Evolutionary conservation across 2,888 invertebrate species (phyloP).

Genomic region (Neoscelio sp.): DNA sequence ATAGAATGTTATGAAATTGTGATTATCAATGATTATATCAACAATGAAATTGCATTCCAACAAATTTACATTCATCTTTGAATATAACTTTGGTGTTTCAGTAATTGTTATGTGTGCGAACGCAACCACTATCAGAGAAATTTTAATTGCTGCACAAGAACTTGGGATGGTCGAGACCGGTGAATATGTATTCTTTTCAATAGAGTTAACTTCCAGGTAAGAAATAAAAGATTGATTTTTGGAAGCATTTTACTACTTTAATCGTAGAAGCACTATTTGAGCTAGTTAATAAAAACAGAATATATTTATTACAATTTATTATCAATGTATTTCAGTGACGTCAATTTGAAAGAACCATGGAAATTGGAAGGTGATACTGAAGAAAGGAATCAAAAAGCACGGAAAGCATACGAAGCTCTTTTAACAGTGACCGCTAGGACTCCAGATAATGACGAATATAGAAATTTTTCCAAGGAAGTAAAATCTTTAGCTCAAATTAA

Average conservation of each 20-base stretch:
- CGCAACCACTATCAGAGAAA: constrained; percentile 93
- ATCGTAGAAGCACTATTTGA: neutral
- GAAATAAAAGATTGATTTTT: constrained; percentile 74
- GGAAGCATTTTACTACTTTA: too few species aligned
- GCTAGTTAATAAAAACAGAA: neutral
- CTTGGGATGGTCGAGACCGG: constrained; percentile 98
- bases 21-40: too few species aligned
- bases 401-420: constrained; percentile 93
- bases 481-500: constrained; percentile 87
- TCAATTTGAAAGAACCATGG: constrained; percentile 91
- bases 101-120: constrained; percentile 98
- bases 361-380: constrained; percentile 90
- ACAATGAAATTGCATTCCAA: too few species aligned
- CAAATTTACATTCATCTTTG: too few species aligned
- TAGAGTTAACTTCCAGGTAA: constrained; percentile 98
- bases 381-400: constrained; percentile 92
- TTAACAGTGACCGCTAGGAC: constrained; percentile 94
- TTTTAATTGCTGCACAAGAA: constrained; percentile 96
- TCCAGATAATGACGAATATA: constrained; percentile 90
- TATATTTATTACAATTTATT: neutral
- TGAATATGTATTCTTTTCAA: constrained; percentile 99
- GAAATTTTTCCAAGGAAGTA: constrained; percentile 90
- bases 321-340: constrained; percentile 73
- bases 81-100: constrained; percentile 84
- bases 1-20: too few species aligned